Evolutionary conservation across 2,888 invertebrate species (phyloP).

Genomic region (Hirudinaria manillensis): DNA sequence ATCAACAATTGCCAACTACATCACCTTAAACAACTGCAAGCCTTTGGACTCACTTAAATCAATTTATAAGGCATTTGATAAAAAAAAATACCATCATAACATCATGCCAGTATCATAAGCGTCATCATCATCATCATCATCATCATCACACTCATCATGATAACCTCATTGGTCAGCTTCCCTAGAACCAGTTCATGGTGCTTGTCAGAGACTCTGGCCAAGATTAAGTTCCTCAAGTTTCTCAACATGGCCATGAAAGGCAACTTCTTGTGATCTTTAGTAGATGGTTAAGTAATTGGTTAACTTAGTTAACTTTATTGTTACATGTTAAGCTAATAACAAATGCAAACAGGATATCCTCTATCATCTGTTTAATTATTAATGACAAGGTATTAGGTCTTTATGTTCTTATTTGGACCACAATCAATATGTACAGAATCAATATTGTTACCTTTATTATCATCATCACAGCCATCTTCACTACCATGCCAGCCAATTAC

Average conservation of each 20-base stretch:
- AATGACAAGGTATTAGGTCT: too few species aligned
- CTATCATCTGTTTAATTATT: too few species aligned
- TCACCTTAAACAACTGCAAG: background rate
- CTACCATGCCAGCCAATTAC: too few species aligned
- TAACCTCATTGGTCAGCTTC: conserved; percentile 53
- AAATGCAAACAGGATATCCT: too few species aligned
- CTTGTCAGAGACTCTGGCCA: conserved; percentile 53
- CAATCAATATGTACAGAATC: too few species aligned
- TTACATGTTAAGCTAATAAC: too few species aligned
- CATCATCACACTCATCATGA: background rate
- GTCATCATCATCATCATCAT: conserved; percentile 19
- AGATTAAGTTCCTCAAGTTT: conserved; percentile 56
- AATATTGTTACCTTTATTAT: too few species aligned
- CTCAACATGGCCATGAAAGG: conserved; percentile 58
- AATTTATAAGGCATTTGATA: background rate
- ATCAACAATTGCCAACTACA: background rate
- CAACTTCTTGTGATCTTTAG: conserved; percentile 55
- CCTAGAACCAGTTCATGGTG: conserved; percentile 53
- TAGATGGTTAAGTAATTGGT: background rate
- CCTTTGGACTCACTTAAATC: background rate
- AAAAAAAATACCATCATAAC: background rate
- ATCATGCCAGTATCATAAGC: background rate
- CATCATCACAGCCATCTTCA: too few species aligned
- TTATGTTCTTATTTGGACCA: too few species aligned
- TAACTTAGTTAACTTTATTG: background rate